Base-by-base conservation (phyloP, 1,140 invertebrate genomes). In the Brachionus manjavacas region DNA sequence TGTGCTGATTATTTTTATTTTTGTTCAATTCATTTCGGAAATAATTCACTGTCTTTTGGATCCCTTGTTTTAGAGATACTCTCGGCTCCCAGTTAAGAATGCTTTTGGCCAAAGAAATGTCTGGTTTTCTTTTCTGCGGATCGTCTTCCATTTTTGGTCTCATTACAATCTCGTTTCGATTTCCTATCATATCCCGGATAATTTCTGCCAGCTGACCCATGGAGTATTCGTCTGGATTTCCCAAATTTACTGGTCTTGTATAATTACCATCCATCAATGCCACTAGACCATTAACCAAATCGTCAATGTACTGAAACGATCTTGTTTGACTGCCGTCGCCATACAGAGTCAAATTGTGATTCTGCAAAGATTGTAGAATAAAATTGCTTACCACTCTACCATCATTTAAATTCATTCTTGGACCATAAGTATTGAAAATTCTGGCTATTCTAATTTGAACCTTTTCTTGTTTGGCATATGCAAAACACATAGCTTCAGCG, bases 341-440 rank as follows among this genome's bases (percentile, higher is more conserved):
- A 89, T 99, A 99, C 90, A 96, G 94, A 0, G 97, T 99, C 52
- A 99, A 96, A 7, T 95, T 94, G 88, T 97, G 92, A 89, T 96
- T 95, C 88, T 96, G 93, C 72, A 99, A 89, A 7, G 96, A 95
- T 91, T 99, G 97, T 66, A 98, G 92, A 85, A 99, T 96, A 87
- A 99, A 99, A 91, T 99, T 99, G 12, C 96, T 98, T 0, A 99
- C 97, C 3, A 99, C 97, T 55, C 98, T 91, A 4, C 97, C 97
- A 91, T 99, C 98, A 87, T 98, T 97, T 92, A 97, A 96, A 87
- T 99, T 96, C 98, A 99, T 99, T 87, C 97, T 90, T 0, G 97
- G 97, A n/a, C 98, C 98, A 89, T 97, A 99, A 0, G 98, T 99
- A 88, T 99, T 99, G 88, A 99, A 99, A 86, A 99, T 99, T 85